Evolutionary conservation across 2,797 vertebrate genomes (phyloP).

Genomic region (Mus minutoides): DNA sequence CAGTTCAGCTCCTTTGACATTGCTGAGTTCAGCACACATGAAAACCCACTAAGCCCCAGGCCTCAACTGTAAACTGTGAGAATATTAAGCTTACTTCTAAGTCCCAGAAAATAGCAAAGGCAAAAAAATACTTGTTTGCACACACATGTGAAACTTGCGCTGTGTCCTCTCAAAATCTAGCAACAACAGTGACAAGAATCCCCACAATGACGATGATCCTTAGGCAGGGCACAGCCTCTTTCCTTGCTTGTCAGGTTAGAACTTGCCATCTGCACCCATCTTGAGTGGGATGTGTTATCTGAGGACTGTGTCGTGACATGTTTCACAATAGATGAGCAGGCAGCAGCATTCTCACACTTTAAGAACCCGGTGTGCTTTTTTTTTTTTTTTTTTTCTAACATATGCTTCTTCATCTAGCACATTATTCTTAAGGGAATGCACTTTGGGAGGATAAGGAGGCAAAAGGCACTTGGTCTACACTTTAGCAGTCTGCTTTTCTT

Average conservation of each 20-base stretch:
- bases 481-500: slow-evolving; percentile 18
- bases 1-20: neutral
- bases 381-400: neutral
- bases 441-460: neutral
- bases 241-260: neutral
- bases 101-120: neutral
- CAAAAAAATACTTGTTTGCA: neutral
- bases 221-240: neutral
- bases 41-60: neutral
- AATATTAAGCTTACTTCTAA: neutral
- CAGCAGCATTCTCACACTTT: neutral
- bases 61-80: neutral
- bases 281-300: neutral
- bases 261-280: neutral
- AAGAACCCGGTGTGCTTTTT: neutral
- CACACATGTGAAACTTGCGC: neutral
- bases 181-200: neutral
- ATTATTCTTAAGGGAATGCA: neutral
- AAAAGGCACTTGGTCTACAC: slow-evolving; percentile 24
- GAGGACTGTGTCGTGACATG: neutral
- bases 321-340: neutral
- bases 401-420: neutral
- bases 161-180: neutral
- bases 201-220: neutral
- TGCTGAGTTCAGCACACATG: neutral